Conservation (phyloP, 2,888 invertebrate genomes). For the Rotaria macrura region DNA sequence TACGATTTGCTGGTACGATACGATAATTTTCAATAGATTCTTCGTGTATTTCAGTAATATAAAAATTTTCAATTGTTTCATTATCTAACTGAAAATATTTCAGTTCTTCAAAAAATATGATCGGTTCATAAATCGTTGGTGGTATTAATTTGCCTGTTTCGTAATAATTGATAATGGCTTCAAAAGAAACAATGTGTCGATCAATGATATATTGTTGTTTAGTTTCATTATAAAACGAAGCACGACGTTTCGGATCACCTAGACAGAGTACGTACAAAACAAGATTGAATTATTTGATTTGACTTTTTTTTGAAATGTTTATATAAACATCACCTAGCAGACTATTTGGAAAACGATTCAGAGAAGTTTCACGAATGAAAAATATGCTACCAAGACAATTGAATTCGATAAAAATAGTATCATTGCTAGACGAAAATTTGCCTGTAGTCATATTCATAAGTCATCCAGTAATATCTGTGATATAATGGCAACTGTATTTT, state of each 20-base stretch:
- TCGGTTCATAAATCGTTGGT: not conserved
- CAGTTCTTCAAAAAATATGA: not conserved
- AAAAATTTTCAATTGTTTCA: not conserved
- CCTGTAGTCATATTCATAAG: not conserved
- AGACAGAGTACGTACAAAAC: not conserved
- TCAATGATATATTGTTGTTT: not conserved
- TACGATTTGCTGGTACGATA: not conserved
- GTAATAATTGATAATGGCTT: conserved; percentile 16
- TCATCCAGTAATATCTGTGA: too few relatives aligned
- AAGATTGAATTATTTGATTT: not conserved
- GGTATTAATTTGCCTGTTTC: conserved; percentile 5
- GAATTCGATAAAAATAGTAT: not conserved
- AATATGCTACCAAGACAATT: not conserved
- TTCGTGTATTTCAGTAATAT: not conserved
- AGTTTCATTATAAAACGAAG: not conserved
- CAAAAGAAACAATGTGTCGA: conserved; percentile 8
- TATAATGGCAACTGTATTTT: too few relatives aligned
- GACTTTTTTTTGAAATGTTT: not conserved
- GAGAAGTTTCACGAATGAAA: not conserved
- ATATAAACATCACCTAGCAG: not conserved
- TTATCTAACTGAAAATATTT: conserved; percentile 16
- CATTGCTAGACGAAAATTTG: not conserved
- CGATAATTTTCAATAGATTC: not conserved
- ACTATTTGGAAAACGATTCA: not conserved
- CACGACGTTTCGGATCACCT: not conserved